Conservation (phyloP, 2,113 vertebrate genomes). For the Calyptommatus sinebrachiatus region DNA sequence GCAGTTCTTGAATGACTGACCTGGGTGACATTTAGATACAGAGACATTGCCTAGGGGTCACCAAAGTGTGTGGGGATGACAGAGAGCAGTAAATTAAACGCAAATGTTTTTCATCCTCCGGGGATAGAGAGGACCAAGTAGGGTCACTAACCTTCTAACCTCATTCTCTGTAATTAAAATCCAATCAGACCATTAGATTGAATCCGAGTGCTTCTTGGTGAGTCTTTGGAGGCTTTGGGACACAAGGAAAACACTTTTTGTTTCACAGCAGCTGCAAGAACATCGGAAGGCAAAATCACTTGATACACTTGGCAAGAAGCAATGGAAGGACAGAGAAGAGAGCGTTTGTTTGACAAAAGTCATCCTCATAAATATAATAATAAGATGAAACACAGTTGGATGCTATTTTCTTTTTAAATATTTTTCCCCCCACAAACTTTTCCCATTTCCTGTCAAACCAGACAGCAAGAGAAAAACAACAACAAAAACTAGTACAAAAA, state of each 20-base stretch:
- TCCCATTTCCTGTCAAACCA: slow-evolving; percentile 16
- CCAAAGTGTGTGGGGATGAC: not conserved
- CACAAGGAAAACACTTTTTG: slow-evolving; percentile 1
- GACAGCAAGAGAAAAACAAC: not conserved
- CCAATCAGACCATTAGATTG: slow-evolving; percentile 5
- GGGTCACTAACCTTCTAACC: slow-evolving; percentile 14
- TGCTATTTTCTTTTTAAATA: slow-evolving; percentile 5
- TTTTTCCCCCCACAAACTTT: not conserved
- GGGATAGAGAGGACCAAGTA: not conserved
- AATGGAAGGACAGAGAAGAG: not conserved
- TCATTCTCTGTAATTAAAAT: slow-evolving; percentile 26
- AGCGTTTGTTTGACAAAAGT: not conserved
- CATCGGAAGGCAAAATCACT: not conserved
- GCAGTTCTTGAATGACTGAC: slow-evolving; percentile 2
- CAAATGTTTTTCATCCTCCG: slow-evolving; percentile 14
- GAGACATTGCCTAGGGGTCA: not conserved
- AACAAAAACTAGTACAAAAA: not conserved
- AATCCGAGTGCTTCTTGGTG: not conserved
- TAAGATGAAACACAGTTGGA: not conserved
- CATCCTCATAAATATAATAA: slow-evolving; percentile 13
- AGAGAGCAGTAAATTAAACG: slow-evolving; percentile 31
- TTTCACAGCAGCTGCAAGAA: not conserved
- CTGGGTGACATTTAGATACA: slow-evolving; percentile 16
- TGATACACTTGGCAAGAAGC: not conserved
- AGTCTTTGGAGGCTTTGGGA: not conserved